Conservation (phyloP, 2,113 vertebrate genomes). For the Myxocyprinus asiaticus region DNA sequence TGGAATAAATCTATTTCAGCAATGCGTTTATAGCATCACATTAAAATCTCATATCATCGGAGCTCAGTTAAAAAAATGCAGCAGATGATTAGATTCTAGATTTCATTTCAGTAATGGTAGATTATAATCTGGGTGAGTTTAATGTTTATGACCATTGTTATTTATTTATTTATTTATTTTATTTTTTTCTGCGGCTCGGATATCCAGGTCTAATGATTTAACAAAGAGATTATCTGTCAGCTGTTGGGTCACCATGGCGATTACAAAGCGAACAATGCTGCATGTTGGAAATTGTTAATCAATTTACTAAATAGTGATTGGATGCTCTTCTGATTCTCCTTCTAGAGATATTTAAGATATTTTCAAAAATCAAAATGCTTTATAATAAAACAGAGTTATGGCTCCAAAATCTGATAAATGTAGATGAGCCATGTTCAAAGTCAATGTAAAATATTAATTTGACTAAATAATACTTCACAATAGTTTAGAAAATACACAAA, state of each 20-base stretch:
- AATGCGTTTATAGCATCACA: not conserved
- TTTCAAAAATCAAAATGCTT: no score
- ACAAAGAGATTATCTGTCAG: conserved; percentile 35
- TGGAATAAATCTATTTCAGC: not conserved
- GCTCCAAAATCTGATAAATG: no score
- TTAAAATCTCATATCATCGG: not conserved
- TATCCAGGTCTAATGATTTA: conserved; percentile 31
- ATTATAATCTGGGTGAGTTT: conserved; percentile 33
- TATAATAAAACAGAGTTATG: no score
- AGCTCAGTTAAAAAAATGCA: conserved; percentile 13
- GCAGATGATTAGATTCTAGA: conserved; percentile 50
- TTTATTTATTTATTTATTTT: not conserved
- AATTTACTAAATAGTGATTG: no score
- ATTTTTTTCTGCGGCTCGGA: not conserved
- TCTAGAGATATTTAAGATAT: no score
- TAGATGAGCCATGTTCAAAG: no score
- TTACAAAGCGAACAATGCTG: not conserved
- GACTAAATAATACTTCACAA: no score
- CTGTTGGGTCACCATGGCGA: conserved; percentile 37
- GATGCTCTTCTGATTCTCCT: no score
- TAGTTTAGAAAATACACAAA: no score
- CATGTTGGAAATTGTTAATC: no score
- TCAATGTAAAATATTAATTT: no score
- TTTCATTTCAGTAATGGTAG: conserved; percentile 55
- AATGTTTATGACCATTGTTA: conserved; percentile 17